Percentiles rank a stretch among this genome's conserved stretches.
phyloP scores from a whole-genome alignment of 2,797 vertebrate genomes.

The Dryobates pubescens region DNA sequence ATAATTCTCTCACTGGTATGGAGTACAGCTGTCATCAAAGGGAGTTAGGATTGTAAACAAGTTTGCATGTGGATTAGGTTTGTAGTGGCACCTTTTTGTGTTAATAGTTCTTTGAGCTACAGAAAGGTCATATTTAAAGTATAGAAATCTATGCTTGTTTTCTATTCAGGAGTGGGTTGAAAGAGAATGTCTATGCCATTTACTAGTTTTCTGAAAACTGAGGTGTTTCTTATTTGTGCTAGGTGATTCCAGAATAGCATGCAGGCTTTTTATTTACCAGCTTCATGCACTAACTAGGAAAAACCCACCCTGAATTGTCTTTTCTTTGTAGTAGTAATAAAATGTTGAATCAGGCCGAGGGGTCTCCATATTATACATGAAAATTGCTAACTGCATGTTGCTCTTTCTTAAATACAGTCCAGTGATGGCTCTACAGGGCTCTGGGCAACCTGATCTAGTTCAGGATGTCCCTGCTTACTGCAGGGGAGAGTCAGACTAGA shows the following conservation, averaged over 20 bases:
- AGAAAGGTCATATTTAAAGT: not conserved
- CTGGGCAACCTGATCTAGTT: too few species aligned
- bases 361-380: not conserved
- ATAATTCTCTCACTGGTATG: not conserved
- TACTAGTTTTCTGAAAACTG: not conserved
- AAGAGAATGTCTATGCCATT: not conserved
- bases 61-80: not conserved
- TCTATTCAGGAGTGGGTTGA: not conserved
- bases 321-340: not conserved
- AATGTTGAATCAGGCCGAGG: not conserved
- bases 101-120: not conserved
- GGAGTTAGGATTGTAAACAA: not conserved
- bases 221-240: not conserved
- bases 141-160: not conserved
- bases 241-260: not conserved
- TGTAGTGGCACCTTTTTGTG: not conserved
- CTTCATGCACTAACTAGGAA: not conserved
- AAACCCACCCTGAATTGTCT: not conserved
- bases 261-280: not conserved
- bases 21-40: not conserved
- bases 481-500: too few species aligned
- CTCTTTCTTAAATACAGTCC: not conserved
- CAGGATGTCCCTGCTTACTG: too few species aligned
- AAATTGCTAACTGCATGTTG: not conserved
- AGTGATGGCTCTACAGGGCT: not conserved